Evolutionary conservation across 2,113 vertebrate genomes (phyloP), one percentile per base, ranked within the genome.

Genomic region (Zootoca vivipara): DNA sequence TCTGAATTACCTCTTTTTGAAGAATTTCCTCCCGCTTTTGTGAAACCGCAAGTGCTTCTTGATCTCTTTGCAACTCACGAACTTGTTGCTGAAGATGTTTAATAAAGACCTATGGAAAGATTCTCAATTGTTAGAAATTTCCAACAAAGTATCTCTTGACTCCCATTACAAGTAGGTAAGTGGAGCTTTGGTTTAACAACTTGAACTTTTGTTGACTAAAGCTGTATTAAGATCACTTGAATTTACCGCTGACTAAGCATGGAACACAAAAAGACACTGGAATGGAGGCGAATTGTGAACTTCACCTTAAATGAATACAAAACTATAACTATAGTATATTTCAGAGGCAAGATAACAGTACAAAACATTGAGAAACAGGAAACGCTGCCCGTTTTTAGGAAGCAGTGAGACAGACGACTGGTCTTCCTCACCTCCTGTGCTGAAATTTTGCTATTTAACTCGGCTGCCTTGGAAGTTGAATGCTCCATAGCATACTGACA

Each of bases 61-160:
- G 98, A 87, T 89, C 95, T 85, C 82, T 92, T 88, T 98, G 97
- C 3, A 97, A 95, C 33, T 98, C 97, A 33, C 87, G 91, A 73
- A 99, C 93, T 94, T 98, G 97, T n/a, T 97, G 97, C 89, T 98
- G 97, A 80, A 99, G 95, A 94, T 98, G 97, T 83, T 96, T 97
- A 93, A 98, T 96, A 85, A 96, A 89, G 16, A 99, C 89, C 99
- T 99, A 91, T 58, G 87, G 87, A 86, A 93, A 90, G 67, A 82
- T 87, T 56, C n/a, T 78, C 8, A 35, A n/a, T 38, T 75, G 30
- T 77, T 46, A 65, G 52, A 93, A 84, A 86, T 82, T 85, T 56
- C 58, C 2, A 1, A 58, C 9, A 4, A 26, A 7, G 90, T 46
- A 87, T 3, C 16, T 28, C 16, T 24, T 62, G 13, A 93, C 67